Base-by-base conservation (phyloP, 37 sponge, comb jelly and placozoan species). In the Spongia lamella region DNA sequence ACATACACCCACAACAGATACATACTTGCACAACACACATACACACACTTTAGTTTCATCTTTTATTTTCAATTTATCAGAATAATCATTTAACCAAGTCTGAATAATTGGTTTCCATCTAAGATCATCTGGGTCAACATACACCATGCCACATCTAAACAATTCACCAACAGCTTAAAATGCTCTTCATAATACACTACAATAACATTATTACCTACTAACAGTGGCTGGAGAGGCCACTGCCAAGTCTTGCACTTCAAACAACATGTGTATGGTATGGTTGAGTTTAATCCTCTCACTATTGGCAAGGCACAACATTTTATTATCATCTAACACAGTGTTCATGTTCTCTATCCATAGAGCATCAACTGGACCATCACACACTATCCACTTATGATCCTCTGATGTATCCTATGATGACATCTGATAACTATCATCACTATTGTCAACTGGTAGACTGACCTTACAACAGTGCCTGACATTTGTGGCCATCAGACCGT, bases 311-410 rank as follows among this genome's bases (percentile, higher is more conserved):
- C 98, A 97, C 71, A 97, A 61, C 98, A 97, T 97, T 70, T 97
- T 97, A 72, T 97, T 97, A 84, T 97, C 98, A 83, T 97, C 98
- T 75, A 97, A 75, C 55, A 97, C 98, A 34, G 98, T 97, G 92
- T 97, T 97, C 98, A 97, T 97, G 90, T 97, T 97, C 78, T 97
- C 98, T 66, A 97, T 97, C 98, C 98, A 97, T 38, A 97, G 85
- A 9, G 98, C 98, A 53, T 97, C 98, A 53, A 97, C 98, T 21
- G 98, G 98, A 27, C 98, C 98, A 77, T 97, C 98, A 77, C 95
- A 94, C 14, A 97, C 83, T 34, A 97, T 94, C 98, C 98, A 97
- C 79, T 97, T 94, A 61, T 91, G 92, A 35, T 97, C 98, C 26
- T 97, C 90, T n/a, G 92, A 94, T 21, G 92, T 92, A 83, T 97